phyloP scores from a whole-genome alignment of 2,888 invertebrate species.

The Leptinotarsa tumamoca region DNA sequence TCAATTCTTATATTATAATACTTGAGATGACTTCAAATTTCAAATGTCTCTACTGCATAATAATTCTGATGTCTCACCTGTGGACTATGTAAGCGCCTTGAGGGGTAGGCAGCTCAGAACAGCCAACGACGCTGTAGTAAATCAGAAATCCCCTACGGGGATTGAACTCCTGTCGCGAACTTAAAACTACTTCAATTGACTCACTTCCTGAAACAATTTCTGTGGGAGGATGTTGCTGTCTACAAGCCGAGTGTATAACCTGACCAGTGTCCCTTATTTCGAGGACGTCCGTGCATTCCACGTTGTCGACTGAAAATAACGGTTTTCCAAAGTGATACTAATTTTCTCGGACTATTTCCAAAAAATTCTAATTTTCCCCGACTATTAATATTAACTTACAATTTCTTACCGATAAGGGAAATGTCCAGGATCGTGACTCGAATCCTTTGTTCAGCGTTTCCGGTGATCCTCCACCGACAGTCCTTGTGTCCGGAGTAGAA shows the following conservation, averaged over 20 bases:
- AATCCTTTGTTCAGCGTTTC: constrained; percentile 74
- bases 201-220: constrained; percentile 68
- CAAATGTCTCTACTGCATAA: too few species aligned
- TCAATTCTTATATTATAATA: too few species aligned
- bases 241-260: constrained; percentile 69
- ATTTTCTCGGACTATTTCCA: constrained; percentile 1
- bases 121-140: constrained; percentile 75
- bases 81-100: constrained; percentile 77
- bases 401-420: constrained; percentile 74
- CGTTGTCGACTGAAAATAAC: constrained; percentile 39
- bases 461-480: constrained; percentile 77
- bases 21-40: too few species aligned
- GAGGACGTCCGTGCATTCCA: constrained; percentile 68
- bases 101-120: constrained; percentile 75
- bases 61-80: constrained; percentile 67
- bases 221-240: constrained; percentile 69
- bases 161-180: constrained; percentile 49
- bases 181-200: constrained; percentile 63
- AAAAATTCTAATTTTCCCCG: not conserved
- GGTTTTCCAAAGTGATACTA: not conserved
- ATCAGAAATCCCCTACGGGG: constrained; percentile 76
- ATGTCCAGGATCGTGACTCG: constrained; percentile 77
- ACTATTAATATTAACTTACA: not conserved
- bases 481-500: constrained; percentile 76
- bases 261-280: constrained; percentile 69